Base-by-base conservation (phyloP, 2,888 invertebrate species). In the Phorcus lineatus region DNA sequence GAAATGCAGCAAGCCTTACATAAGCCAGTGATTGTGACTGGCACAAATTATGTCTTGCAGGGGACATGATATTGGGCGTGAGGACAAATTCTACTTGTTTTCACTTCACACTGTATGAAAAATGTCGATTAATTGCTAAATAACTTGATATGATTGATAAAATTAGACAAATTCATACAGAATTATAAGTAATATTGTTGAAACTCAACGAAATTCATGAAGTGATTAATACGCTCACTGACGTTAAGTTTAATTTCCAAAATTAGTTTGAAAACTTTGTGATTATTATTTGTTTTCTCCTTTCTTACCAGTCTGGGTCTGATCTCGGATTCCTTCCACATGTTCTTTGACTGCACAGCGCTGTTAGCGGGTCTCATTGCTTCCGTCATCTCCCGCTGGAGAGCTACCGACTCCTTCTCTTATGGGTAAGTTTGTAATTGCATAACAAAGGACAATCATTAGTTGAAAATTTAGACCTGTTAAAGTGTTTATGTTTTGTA, bases 341-440 rank as follows among this genome's bases (percentile, higher is more conserved):
- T 99, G 99, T 99, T 99, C 94, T 99, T 99, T 93, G 99, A 99
- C 94, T 99, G 99, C 93, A 98, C 98, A 55, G 99, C 99, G 11
- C 94, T 99, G 66, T 94, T 99, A 86, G 98, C 98, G 31, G 99
- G 99, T 36, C 94, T 99, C 85, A 97, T 96, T 24, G 99, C 99
- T 16, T 97, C 98, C n/a, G 95, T 99, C 3, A 97, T 99, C 82
- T 97, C 98, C 0, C 97, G 97, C 94, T 98, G 98, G 98, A 95
- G 97, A 92, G 96, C 99, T 0, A 98, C 97, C 91, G 98, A 98
- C 90, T 95, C 91, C 79, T 94, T 91, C 88, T 93, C 94, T 40
- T 94, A 94, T 87, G 94, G 94, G 94, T 94, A 91, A 88, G 89
- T 70, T n/a, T n/a, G n/a, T n/a, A n/a, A n/a, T n/a, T n/a, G n/a